Evolutionary conservation across 30 jellyfish, hydroid and myxozoan species (phyloP), one percentile per base, ranked within the genome.

Genomic region (Aurelia sp.): DNA sequence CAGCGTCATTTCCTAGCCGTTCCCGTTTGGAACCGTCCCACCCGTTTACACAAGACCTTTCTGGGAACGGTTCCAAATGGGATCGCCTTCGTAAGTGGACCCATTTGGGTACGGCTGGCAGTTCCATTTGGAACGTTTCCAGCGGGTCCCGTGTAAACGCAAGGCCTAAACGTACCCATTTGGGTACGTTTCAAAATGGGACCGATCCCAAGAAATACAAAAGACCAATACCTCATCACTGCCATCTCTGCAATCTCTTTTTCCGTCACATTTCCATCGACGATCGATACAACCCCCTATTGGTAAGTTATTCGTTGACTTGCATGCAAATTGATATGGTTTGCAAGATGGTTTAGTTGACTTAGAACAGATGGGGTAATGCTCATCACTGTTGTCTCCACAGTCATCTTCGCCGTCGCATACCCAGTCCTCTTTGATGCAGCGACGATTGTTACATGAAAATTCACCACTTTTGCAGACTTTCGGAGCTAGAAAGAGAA

Each of bases 371-470:
- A 69, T 27, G 22, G 91, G 81, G 20, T 81, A 63, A 21, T 65
- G 68, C 74, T 90, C 97, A 35, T 90, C 97, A 50, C 97, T 90
- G 40, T 71, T 76, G 72, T 90, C 97, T 5, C 79, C 58, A 52
- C 97, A 90, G 73, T 90, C 97, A 22, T 74, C 74, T 13, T 90
- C 97, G 5, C 97, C 95, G 40, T 90, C 97, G 57, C 97, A 90
- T 5, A 63, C 80, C 97, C 97, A 90, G 8, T 41, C 27, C 60
- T 44, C 64, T n/a, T 24, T 38, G 38, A 90, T 77, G 60, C 97
- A 90, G 20, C 84, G 22, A 17, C 75, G 64, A 71, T 81, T 82
- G 82, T 76, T 82, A 78, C 97, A 90, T 1, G 95, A 52, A 55
- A 90, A 90, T 44, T 62, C 72, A 3, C 81, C 87, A 20, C 78